Percentiles rank a stretch among this genome's conserved stretches.
phyloP scores from a whole-genome alignment of 2,888 invertebrate species.

The Harmothoe impar region DNA sequence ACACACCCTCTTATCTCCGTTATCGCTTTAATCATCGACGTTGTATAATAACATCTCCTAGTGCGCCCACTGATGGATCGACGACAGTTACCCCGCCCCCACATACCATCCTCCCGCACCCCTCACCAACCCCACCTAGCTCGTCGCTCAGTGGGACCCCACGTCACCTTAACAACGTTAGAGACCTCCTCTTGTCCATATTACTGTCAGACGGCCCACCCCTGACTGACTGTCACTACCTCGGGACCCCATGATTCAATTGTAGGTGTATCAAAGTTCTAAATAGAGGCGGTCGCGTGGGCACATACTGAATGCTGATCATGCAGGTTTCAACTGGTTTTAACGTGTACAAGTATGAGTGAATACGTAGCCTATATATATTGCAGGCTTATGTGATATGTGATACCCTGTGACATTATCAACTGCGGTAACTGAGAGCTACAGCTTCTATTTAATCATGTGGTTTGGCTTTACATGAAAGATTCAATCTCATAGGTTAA shows the following conservation, averaged over 20 bases:
- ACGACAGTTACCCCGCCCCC: background rate
- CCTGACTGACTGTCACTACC: background rate
- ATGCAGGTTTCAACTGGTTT: too few relatives aligned
- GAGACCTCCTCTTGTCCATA: background rate
- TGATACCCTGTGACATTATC: too few relatives aligned
- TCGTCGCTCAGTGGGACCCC: background rate
- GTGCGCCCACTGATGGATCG: background rate
- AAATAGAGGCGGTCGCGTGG: background rate
- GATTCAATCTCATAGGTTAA: too few relatives aligned
- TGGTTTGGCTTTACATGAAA: too few relatives aligned
- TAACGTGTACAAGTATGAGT: too few relatives aligned
- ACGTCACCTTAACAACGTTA: background rate
- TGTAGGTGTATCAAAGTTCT: background rate
- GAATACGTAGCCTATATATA: too few relatives aligned
- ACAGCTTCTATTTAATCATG: too few relatives aligned
- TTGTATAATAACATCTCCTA: slow-evolving; percentile 19
- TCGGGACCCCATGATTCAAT: background rate
- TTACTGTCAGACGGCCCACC: background rate
- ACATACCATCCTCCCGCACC: background rate
- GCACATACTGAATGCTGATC: too few relatives aligned
- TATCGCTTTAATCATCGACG: background rate
- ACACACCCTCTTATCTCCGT: background rate
- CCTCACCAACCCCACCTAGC: background rate
- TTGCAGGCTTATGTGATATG: too few relatives aligned
- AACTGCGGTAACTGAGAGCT: too few relatives aligned